phyloP scores from a whole-genome alignment of 2,888 invertebrate species.

The Podotricha telesiphe region DNA sequence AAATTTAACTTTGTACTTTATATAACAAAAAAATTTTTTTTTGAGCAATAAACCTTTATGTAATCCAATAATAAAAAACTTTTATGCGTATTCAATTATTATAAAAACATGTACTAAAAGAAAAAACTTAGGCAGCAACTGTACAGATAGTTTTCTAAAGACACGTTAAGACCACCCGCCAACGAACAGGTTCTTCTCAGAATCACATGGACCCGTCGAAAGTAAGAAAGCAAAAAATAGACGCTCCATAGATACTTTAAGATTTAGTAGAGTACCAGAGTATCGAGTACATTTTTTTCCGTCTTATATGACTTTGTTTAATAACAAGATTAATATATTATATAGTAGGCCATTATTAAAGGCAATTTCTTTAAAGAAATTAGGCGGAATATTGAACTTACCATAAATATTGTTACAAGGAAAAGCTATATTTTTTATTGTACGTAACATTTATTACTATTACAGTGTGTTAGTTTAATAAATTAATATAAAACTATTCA shows the following conservation, averaged over 20 bases:
- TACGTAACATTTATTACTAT: too few species aligned
- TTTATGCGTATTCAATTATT: not conserved
- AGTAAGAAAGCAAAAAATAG: constrained; percentile 35
- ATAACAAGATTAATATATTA: too few species aligned
- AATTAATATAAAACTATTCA: too few species aligned
- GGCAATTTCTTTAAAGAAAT: too few species aligned
- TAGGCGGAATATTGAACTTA: too few species aligned
- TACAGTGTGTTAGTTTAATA: too few species aligned
- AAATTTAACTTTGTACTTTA: not conserved
- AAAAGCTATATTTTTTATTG: too few species aligned
- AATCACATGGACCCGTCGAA: constrained; percentile 34
- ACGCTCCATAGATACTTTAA: not conserved
- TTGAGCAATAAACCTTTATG: not conserved
- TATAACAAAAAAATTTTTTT: not conserved
- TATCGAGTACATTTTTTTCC: too few species aligned
- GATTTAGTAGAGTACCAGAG: not conserved
- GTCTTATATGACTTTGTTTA: too few species aligned
- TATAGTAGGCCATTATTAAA: too few species aligned
- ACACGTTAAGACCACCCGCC: constrained; percentile 30
- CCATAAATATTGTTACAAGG: too few species aligned
- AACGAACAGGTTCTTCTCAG: constrained; percentile 41
- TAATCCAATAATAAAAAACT: not conserved
- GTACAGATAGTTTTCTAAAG: constrained; percentile 9
- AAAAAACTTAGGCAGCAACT: constrained; percentile 15
- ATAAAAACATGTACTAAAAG: not conserved